Conservation (phyloP, 2,797 vertebrate species). For the Enteromius radiatus region DNA sequence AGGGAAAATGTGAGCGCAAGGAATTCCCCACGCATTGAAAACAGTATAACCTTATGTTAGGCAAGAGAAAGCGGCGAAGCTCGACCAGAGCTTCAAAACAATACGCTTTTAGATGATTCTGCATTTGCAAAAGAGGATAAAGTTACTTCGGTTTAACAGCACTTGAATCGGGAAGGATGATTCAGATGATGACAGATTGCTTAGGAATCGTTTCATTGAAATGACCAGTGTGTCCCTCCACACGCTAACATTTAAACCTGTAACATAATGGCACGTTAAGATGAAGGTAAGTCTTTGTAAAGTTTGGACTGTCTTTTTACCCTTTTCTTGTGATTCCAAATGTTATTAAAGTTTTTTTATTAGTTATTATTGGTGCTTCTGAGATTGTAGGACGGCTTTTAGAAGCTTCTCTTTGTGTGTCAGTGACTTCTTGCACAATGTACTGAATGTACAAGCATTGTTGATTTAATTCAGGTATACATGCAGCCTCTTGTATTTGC, state of each 20-base stretch:
- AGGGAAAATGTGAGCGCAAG: slow-evolving; percentile 83
- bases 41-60: slow-evolving; percentile 72
- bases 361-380: background rate
- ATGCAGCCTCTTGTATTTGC: background rate
- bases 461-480: background rate
- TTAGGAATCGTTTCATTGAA: slow-evolving; percentile 50
- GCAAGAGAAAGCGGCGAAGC: slow-evolving; percentile 37
- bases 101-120: slow-evolving; percentile 3
- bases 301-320: background rate
- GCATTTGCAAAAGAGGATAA: slow-evolving; percentile 10
- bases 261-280: slow-evolving; percentile 1
- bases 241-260: slow-evolving; percentile 3
- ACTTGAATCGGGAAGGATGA: background rate
- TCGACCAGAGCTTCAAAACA: slow-evolving; percentile 49
- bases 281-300: slow-evolving; percentile 36
- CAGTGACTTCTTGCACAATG: background rate
- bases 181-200: slow-evolving; percentile 30
- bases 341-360: background rate
- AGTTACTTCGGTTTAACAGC: background rate
- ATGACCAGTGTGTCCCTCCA: slow-evolving; percentile 6
- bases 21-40: slow-evolving; percentile 81
- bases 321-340: background rate
- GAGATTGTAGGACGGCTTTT: background rate
- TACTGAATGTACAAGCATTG: background rate
- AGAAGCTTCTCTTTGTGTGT: background rate